A percentile compares a stretch with the other conserved stretches of the same genome.
phyloP scores from a whole-genome alignment of 2,797 vertebrate genomes.

The Cephalopachus bancanus region DNA sequence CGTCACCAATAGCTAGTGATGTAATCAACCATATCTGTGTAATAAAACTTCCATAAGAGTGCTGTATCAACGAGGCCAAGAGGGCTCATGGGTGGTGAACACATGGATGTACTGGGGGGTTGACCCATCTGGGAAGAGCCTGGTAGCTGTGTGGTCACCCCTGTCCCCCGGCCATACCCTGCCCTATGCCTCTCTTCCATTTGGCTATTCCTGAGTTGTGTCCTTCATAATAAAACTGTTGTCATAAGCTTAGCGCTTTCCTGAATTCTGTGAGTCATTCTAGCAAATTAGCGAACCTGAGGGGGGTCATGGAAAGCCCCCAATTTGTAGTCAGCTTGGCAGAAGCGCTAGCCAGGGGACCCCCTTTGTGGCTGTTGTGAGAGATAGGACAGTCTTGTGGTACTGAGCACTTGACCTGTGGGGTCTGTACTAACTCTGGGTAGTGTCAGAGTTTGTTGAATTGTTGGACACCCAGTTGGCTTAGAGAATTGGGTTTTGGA shows the following conservation, averaged over 20 bases:
- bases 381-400: neutral
- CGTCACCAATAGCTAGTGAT: neutral
- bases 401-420: neutral
- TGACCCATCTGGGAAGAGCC: neutral
- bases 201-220: neutral
- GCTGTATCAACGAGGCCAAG: neutral
- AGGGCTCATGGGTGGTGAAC: neutral
- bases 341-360: neutral
- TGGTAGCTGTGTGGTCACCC: fast-evolving
- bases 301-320: neutral
- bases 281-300: neutral
- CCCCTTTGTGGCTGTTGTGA: neutral
- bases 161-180: neutral
- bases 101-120: neutral
- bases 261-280: neutral
- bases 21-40: neutral
- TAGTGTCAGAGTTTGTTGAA: neutral
- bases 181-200: neutral
- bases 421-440: neutral
- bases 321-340: conserved; percentile 2
- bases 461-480: neutral
- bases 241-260: neutral
- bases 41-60: neutral
- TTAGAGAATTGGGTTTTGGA: neutral
- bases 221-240: neutral